phyloP scores from a whole-genome alignment of 2,797 vertebrate species.

The Coendou prehensilis region DNA sequence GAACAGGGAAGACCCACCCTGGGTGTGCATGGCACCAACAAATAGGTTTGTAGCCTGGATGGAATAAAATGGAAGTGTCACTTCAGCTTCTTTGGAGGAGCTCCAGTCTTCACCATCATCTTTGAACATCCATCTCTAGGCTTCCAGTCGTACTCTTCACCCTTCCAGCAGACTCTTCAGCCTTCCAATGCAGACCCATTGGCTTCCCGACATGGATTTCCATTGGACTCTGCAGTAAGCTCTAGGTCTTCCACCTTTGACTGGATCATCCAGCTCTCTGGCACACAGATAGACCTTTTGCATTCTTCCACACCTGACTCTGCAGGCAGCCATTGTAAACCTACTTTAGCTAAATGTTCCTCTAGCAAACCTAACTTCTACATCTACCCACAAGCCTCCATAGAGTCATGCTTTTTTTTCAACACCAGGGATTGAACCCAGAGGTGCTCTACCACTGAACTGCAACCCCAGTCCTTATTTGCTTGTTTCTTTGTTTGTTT shows the following conservation, averaged over 20 bases:
- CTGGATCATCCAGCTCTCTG: not conserved
- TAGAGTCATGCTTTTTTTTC: not conserved
- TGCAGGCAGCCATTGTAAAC: too few relatives aligned
- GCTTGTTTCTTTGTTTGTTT: too few relatives aligned
- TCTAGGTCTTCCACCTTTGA: not conserved
- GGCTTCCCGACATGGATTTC: too few relatives aligned
- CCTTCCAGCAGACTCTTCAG: not conserved
- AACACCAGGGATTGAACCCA: too few relatives aligned
- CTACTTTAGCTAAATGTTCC: not conserved
- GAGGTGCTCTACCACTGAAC: too few relatives aligned
- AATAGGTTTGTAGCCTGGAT: not conserved
- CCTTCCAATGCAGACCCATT: not conserved
- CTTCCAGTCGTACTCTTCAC: not conserved
- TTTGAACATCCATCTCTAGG: not conserved
- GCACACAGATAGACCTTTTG: too few relatives aligned
- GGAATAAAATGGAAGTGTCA: not conserved
- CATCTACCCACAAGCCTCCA: not conserved
- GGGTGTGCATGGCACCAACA: not conserved
- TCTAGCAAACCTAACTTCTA: not conserved
- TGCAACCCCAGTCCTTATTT: too few relatives aligned
- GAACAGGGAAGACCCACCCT: not conserved
- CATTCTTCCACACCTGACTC: too few relatives aligned
- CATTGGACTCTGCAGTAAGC: not conserved
- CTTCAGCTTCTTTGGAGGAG: not conserved
- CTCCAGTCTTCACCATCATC: too few relatives aligned